Conservation (phyloP, 2,888 invertebrate species). For the Eueremaeus valkanovi region DNA sequence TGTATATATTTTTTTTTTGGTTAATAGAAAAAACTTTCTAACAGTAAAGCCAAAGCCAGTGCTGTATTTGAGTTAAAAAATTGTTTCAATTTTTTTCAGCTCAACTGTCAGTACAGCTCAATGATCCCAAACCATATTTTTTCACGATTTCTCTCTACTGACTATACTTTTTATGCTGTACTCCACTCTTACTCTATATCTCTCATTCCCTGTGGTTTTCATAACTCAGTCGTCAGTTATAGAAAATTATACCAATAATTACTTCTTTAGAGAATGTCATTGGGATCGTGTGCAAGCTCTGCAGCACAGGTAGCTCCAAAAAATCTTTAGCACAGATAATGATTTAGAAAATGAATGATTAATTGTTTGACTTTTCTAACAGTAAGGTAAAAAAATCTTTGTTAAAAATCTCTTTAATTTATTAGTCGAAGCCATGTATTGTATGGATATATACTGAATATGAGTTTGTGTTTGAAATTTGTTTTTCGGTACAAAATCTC, state of each 20-base stretch:
- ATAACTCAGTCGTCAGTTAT: slow-evolving; percentile 32
- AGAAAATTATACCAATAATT: slow-evolving; percentile 32
- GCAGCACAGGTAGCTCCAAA: not conserved
- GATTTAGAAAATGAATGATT: not conserved
- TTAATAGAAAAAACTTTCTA: slow-evolving; percentile 23
- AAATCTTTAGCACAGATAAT: not conserved
- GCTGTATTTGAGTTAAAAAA: slow-evolving; percentile 19
- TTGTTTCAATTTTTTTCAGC: not conserved
- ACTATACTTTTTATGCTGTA: not conserved
- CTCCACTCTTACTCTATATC: not conserved
- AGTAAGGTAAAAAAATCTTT: not conserved
- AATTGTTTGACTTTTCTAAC: not conserved
- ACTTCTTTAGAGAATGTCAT: slow-evolving; percentile 16
- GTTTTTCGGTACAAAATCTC: not conserved
- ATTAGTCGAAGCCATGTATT: too few relatives aligned
- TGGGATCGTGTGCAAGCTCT: not conserved
- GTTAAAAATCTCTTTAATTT: not conserved
- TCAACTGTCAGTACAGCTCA: slow-evolving; percentile 31
- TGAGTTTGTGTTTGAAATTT: not conserved
- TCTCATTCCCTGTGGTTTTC: slow-evolving; percentile 23
- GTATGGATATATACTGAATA: not conserved
- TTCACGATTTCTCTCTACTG: not conserved
- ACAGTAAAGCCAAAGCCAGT: slow-evolving; percentile 12
- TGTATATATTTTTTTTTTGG: not conserved
- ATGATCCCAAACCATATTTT: slow-evolving; percentile 25